A percentile compares a stretch with the other conserved stretches of the same genome.
Evolutionary conservation across 2,797 vertebrate species (phyloP).

Genomic region (Chiloscyllium punctatum): DNA sequence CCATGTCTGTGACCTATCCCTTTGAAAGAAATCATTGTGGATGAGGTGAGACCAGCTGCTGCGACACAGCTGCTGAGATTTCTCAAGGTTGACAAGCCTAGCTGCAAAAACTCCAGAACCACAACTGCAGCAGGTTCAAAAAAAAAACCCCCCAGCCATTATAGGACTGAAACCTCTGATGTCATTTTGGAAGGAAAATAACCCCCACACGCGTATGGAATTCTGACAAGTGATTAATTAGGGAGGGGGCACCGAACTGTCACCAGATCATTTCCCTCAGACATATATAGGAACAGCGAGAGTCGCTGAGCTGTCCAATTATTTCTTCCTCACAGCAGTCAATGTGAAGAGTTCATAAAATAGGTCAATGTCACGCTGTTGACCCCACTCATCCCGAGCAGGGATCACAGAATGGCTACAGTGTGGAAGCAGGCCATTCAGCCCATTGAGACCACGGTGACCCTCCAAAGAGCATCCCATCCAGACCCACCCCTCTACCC

Average conservation of each 20-base stretch:
- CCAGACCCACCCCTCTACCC: too few relatives aligned
- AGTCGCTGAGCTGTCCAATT: not conserved
- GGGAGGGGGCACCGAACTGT: too few relatives aligned
- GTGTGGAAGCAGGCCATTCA: too few relatives aligned
- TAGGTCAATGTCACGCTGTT: not conserved
- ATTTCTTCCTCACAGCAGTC: not conserved
- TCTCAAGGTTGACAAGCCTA: not conserved
- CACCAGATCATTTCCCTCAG: not conserved
- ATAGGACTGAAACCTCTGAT: not conserved
- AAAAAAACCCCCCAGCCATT: not conserved
- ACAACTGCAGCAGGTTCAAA: not conserved
- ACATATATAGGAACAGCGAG: not conserved
- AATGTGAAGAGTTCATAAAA: not conserved
- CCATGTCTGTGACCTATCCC: not conserved
- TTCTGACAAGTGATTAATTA: not conserved
- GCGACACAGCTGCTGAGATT: constrained; percentile 13
- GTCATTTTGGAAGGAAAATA: not conserved
- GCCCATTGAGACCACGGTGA: too few relatives aligned
- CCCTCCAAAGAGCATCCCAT: too few relatives aligned
- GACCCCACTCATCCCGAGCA: not conserved
- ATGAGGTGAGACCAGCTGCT: not conserved
- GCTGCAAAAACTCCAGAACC: not conserved
- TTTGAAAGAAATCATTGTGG: constrained; percentile 26
- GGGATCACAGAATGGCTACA: too few relatives aligned
- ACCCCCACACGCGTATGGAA: not conserved